Percentiles rank a stretch among this genome's conserved stretches.
Evolutionary conservation across 2,888 invertebrate species (phyloP).

Genomic region (Noctua janthina): DNA sequence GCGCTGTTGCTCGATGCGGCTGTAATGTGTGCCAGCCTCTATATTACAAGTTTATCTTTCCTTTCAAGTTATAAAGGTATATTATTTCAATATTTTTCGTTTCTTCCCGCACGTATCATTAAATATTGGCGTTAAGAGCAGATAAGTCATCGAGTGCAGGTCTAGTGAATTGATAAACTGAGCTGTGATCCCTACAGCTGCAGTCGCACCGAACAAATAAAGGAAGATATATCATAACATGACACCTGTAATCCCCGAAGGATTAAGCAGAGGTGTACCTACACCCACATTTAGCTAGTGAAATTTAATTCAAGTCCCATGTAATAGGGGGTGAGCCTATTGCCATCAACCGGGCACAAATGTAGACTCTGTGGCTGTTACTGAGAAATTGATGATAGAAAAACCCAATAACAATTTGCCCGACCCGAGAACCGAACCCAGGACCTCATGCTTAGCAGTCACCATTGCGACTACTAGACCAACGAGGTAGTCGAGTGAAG

Average conservation of each 20-base stretch:
- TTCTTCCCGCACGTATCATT: not conserved
- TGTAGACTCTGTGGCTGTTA: not conserved
- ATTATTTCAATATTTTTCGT: not conserved
- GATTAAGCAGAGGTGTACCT: not conserved
- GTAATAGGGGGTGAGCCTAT: not conserved
- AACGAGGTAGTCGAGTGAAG: not conserved
- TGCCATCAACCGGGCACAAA: not conserved
- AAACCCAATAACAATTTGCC: not conserved
- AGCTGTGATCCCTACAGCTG: too few species aligned
- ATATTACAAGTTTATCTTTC: not conserved
- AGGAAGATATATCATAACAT: not conserved
- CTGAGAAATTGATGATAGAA: not conserved
- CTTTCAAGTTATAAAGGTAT: not conserved
- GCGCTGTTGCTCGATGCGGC: not conserved
- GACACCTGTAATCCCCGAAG: not conserved
- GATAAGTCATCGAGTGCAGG: not conserved
- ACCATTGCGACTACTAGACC: not conserved
- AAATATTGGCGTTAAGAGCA: not conserved
- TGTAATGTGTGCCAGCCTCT: not conserved
- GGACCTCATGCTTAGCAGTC: not conserved
- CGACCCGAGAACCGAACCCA: not conserved
- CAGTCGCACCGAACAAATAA: not conserved
- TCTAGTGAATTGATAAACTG: not conserved
- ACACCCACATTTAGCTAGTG: not conserved
- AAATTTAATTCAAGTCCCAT: not conserved